Percentiles rank a stretch among this genome's conserved stretches.
These are phyloP conservation scores for Saturnia pavonia DNA, from an alignment of 2,888 invertebrate genomes.

Conservation along the genomic window DNA sequence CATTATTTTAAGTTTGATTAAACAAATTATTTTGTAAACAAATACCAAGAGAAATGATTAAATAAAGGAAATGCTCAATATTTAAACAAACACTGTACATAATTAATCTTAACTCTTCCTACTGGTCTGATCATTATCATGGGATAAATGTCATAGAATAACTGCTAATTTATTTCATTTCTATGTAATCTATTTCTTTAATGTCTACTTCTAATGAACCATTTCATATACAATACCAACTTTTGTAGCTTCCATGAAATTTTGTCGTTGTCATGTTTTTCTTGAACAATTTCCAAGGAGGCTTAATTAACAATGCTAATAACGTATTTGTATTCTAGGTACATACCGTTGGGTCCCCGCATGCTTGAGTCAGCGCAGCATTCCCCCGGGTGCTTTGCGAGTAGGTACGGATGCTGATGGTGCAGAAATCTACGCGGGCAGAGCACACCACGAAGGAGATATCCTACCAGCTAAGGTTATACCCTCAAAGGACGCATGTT, in stretches of 20 bases:
- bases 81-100: background rate
- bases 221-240: background rate
- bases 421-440: slow-evolving; percentile 87
- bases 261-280: background rate
- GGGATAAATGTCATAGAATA: background rate
- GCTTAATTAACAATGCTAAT: background rate
- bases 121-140: background rate
- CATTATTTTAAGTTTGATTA: background rate
- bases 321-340: slow-evolving; percentile 45
- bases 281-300: background rate
- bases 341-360: slow-evolving; percentile 79
- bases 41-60: background rate
- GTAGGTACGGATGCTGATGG: slow-evolving; percentile 88
- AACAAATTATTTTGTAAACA: background rate
- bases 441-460: slow-evolving; percentile 85
- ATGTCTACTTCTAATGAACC: background rate
- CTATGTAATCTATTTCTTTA: background rate
- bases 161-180: background rate
- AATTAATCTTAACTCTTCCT: background rate
- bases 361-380: slow-evolving; percentile 72
- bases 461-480: slow-evolving; percentile 86
- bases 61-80: background rate
- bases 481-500: slow-evolving; percentile 84
- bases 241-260: background rate
- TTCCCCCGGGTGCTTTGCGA: slow-evolving; percentile 73